Conservation (phyloP, 2,888 invertebrate genomes). For the Sinotaia quadrata region DNA sequence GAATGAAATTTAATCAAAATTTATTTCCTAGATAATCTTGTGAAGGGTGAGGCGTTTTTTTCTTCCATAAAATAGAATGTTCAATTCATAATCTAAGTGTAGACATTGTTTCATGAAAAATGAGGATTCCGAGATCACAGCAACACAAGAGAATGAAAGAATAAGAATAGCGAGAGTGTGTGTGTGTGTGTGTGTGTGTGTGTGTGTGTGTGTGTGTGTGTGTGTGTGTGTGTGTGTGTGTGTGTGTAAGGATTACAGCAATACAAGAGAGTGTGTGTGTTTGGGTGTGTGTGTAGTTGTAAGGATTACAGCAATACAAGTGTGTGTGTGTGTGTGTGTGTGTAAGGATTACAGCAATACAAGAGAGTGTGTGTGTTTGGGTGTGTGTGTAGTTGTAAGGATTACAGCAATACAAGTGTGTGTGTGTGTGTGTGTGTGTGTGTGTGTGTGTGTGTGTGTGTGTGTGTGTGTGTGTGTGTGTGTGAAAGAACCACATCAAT, state of each 20-base stretch:
- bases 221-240: constrained; percentile 8
- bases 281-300: not conserved
- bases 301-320: not conserved
- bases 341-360: not conserved
- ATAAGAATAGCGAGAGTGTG: no score
- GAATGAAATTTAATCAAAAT: no score
- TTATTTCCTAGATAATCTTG: no score
- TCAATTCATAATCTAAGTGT: no score
- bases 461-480: constrained; percentile 5
- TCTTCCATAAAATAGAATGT: no score
- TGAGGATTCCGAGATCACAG: no score
- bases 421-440: not conserved
- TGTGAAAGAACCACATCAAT: no score
- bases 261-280: constrained; percentile 2
- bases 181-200: not conserved
- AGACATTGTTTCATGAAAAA: no score
- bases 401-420: not conserved
- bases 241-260: not conserved
- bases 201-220: constrained; percentile 7
- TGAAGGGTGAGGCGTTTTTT: no score
- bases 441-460: constrained; percentile 1
- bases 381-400: not conserved
- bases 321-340: constrained; percentile 9
- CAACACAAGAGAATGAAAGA: no score
- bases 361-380: not conserved